Evolutionary conservation across 2,797 vertebrate species (phyloP).

Genomic region (Cynopterus sphinx): DNA sequence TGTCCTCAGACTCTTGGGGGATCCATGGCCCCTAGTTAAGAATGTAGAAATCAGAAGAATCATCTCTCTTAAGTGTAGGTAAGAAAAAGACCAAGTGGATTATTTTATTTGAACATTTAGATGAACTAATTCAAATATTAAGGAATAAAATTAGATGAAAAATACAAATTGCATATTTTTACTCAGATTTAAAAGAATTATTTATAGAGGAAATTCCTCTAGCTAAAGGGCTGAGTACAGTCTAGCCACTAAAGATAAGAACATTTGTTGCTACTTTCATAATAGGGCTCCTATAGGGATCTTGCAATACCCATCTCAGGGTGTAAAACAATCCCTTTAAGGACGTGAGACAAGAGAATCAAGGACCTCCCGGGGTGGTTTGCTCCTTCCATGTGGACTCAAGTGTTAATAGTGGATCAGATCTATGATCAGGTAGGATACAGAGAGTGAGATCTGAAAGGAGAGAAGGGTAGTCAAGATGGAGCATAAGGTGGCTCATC

Average conservation of each 20-base stretch:
- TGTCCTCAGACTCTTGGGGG: too few relatives aligned
- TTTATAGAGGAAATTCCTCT: background rate
- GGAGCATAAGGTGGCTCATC: accelerated
- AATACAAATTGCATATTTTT: background rate
- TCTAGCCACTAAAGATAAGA: background rate
- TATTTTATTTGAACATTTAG: background rate
- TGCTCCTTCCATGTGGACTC: background rate
- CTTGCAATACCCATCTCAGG: background rate
- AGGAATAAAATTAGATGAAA: background rate
- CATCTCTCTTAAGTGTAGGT: accelerated
- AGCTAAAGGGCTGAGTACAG: background rate
- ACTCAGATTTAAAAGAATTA: background rate
- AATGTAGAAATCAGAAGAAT: background rate
- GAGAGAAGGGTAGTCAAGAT: background rate
- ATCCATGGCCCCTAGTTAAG: background rate
- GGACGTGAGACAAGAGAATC: background rate
- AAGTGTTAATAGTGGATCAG: background rate
- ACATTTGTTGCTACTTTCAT: accelerated
- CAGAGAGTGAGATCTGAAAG: background rate
- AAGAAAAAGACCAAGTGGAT: background rate
- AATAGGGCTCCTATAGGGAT: background rate
- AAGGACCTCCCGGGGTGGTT: background rate
- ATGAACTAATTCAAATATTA: background rate
- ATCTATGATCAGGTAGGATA: too few relatives aligned
- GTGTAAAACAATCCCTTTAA: too few relatives aligned